phyloP scores from a whole-genome alignment of 2,888 invertebrate genomes.

The Anaspis maculata region DNA sequence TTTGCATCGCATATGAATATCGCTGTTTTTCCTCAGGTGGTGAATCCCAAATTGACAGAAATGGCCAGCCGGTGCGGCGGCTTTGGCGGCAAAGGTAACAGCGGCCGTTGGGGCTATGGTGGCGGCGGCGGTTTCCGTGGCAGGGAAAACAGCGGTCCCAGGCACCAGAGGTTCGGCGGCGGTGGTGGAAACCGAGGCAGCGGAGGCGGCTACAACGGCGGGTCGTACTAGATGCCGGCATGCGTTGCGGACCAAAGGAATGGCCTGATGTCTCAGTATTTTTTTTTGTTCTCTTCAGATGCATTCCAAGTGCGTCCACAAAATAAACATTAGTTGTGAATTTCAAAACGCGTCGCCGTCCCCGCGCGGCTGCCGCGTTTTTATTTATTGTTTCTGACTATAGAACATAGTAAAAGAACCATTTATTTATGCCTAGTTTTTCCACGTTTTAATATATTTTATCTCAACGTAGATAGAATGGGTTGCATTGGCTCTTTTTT shows the following conservation, averaged over 20 bases:
- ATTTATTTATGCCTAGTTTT: no score
- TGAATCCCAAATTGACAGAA: slow-evolving; percentile 78
- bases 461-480: no score
- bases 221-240: slow-evolving; percentile 31
- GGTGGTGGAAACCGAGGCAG: slow-evolving; percentile 12
- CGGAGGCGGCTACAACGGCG: slow-evolving; percentile 17
- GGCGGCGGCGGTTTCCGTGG: slow-evolving; percentile 34
- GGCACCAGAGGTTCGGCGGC: slow-evolving; percentile 23
- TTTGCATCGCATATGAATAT: no score
- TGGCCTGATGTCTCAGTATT: slow-evolving; percentile 17
- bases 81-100: slow-evolving; percentile 49
- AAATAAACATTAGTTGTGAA: no score
- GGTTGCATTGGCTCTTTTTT: no score
- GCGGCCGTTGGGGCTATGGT: slow-evolving; percentile 47
- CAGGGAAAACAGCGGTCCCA: slow-evolving; percentile 29
- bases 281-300: slow-evolving; percentile 25
- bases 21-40: slow-evolving; percentile 47
- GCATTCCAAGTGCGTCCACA: slow-evolving; percentile 26
- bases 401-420: no score
- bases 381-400: no score
- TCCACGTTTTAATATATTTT: no score
- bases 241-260: slow-evolving; percentile 10
- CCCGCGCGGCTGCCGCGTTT: no score
- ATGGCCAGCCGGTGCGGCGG: slow-evolving; percentile 59
- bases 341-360: no score